Evolutionary conservation across 2,113 vertebrate species (phyloP).

Genomic region (Laterallus jamaicensis): DNA sequence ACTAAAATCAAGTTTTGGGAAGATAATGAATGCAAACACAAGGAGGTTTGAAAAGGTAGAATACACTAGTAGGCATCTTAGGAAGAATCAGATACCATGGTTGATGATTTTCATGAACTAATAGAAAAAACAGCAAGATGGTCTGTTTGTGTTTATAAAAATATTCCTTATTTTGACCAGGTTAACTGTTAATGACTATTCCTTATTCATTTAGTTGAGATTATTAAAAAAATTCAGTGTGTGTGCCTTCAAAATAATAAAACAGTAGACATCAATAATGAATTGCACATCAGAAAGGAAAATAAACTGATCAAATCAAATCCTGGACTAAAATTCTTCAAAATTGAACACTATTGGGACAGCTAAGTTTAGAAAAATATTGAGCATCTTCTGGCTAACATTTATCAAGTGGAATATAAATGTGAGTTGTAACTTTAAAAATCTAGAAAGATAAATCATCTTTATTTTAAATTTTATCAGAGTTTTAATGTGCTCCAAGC

Average conservation of each 20-base stretch:
- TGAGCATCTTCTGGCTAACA: not conserved
- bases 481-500: not conserved
- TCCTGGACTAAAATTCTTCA: not conserved
- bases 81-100: not conserved
- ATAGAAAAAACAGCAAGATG: not conserved
- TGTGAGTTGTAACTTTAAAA: not conserved
- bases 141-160: not conserved
- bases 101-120: not conserved
- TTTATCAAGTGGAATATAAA: not conserved
- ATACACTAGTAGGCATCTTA: not conserved
- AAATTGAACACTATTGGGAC: not conserved
- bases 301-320: not conserved
- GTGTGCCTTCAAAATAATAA: not conserved
- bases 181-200: not conserved
- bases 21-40: not conserved
- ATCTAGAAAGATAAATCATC: not conserved
- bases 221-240: not conserved
- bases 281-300: not conserved
- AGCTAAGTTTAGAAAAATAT: not conserved
- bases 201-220: not conserved
- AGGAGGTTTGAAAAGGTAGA: not conserved
- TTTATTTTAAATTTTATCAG: not conserved
- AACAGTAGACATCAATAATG: not conserved
- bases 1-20: not conserved
- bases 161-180: not conserved